Evolutionary conservation across 2,113 vertebrate genomes (phyloP).

Genomic region (Spheniscus mendiculus): DNA sequence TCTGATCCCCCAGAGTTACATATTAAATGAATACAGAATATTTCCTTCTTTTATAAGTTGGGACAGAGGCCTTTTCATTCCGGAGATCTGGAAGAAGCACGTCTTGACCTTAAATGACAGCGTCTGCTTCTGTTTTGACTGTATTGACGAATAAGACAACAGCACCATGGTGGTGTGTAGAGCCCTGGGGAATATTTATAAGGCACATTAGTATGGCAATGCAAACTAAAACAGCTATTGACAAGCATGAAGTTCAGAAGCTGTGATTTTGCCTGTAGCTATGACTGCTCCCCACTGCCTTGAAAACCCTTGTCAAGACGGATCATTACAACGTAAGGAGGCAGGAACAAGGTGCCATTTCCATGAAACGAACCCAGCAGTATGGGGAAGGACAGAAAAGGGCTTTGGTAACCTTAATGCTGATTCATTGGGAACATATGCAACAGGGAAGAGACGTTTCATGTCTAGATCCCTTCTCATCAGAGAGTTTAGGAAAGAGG

Average conservation of each 20-base stretch:
- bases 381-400: background rate
- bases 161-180: background rate
- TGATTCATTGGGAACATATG: background rate
- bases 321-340: constrained; percentile 45
- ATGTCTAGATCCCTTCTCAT: background rate
- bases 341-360: constrained; percentile 25
- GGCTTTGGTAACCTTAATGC: background rate
- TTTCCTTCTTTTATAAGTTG: background rate
- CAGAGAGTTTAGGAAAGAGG: background rate
- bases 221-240: constrained; percentile 63
- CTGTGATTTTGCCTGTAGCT: constrained; percentile 63
- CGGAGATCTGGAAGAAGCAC: background rate
- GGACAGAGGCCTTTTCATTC: background rate
- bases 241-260: constrained; percentile 70
- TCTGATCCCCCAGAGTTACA: background rate
- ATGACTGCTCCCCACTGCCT: constrained; percentile 46
- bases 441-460: background rate
- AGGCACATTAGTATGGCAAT: constrained; percentile 32
- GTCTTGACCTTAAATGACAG: constrained; percentile 53
- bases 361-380: background rate
- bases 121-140: constrained; percentile 29
- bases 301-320: constrained; percentile 63
- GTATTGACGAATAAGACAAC: constrained; percentile 53
- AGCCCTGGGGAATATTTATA: constrained; percentile 54
- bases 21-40: background rate